Evolutionary conservation across 1,140 invertebrate genomes (phyloP).

Genomic region (Antheraea pernyi): DNA sequence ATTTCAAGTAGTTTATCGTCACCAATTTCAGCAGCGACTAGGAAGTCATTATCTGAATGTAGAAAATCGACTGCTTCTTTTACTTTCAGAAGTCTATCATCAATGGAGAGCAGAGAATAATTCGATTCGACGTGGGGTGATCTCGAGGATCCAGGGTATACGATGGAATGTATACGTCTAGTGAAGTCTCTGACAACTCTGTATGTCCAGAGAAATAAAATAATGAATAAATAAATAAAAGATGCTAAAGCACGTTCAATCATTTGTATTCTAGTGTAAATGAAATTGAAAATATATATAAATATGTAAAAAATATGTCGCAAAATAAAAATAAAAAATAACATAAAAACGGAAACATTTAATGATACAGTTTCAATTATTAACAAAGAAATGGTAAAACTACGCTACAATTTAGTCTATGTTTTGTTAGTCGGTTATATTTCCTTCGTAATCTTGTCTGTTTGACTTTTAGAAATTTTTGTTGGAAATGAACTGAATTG

Average conservation of each 20-base stretch:
- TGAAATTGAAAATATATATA: no score
- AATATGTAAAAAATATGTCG: no score
- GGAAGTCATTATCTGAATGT: conserved; percentile 51
- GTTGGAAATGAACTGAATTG: conserved; percentile 30
- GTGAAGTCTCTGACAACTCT: conserved; percentile 44
- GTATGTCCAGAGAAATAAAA: conserved; percentile 9
- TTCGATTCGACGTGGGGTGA: conserved; percentile 28
- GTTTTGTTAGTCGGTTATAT: background rate
- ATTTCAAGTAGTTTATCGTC: conserved; percentile 42
- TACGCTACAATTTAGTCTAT: background rate
- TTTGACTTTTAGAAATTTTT: conserved; percentile 9
- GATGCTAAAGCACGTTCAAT: background rate
- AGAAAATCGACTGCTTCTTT: conserved; percentile 48
- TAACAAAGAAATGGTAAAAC: no score
- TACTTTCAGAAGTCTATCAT: conserved; percentile 25
- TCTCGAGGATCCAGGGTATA: conserved; percentile 41
- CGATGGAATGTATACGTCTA: conserved; percentile 47
- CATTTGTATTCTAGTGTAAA: no score
- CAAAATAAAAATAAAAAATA: no score
- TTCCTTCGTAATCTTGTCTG: background rate
- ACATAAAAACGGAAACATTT: no score
- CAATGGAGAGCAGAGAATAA: conserved; percentile 18
- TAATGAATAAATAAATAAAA: background rate
- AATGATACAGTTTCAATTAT: no score
- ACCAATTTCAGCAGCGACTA: conserved; percentile 55